Evolutionary conservation across 2,888 invertebrate species (phyloP).

Genomic region (Drosophila diplacantha): DNA sequence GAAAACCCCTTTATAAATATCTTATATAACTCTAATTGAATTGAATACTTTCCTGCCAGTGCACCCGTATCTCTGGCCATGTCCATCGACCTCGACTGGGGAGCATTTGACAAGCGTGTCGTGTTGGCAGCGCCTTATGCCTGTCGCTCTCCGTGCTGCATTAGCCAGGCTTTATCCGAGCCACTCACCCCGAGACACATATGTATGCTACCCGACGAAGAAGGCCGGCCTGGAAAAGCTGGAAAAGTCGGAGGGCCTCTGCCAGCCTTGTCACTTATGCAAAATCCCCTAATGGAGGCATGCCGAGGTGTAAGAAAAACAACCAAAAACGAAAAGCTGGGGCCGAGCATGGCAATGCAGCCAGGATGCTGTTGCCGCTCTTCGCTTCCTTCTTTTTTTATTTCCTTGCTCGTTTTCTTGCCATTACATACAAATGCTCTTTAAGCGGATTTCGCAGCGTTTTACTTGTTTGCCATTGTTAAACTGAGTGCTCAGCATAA

Average conservation of each 20-base stretch:
- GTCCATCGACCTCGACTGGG: conserved; percentile 37
- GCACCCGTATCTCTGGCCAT: conserved; percentile 15
- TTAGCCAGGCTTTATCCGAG: conserved; percentile 53
- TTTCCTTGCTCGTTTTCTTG: conserved; percentile 19
- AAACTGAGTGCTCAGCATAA: conserved; percentile 69
- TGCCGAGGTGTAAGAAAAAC: conserved; percentile 61
- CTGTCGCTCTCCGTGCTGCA: conserved; percentile 36
- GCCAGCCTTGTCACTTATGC: conserved; percentile 66
- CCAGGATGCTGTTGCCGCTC: conserved; percentile 34
- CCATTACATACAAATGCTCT: conserved; percentile 68
- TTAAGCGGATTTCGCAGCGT: conserved; percentile 68
- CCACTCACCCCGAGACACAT: conserved; percentile 39
- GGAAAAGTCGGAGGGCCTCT: conserved; percentile 26
- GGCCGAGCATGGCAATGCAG: conserved; percentile 36
- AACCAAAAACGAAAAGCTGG: conserved; percentile 25
- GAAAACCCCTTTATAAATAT: too few species aligned
- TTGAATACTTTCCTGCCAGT: not conserved
- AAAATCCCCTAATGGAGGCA: conserved; percentile 65
- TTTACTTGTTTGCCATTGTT: conserved; percentile 71
- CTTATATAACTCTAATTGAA: too few species aligned
- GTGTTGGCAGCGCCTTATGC: conserved; percentile 50
- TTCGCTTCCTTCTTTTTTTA: conserved; percentile 8
- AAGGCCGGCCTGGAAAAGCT: conserved; percentile 3
- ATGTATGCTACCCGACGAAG: conserved; percentile 1
- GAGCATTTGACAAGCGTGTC: conserved; percentile 59